These are phyloP conservation scores for Solea senegalensis DNA, from an alignment of 2,113 vertebrate species.

Conservation along the genomic window DNA sequence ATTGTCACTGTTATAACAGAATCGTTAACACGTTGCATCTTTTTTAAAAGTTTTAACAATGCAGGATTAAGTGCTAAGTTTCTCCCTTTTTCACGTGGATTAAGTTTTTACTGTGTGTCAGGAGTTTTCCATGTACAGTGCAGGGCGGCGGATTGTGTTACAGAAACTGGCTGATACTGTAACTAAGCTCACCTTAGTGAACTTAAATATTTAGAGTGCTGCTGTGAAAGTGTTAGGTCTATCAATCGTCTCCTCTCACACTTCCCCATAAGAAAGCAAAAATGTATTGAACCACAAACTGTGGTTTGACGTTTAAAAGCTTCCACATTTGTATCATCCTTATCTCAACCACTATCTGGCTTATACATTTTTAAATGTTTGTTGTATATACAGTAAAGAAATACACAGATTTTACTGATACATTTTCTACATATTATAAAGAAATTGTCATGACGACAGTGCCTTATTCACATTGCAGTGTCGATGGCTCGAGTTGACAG, in stretches of 20 bases:
- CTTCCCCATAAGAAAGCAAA: background rate
- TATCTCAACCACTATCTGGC: too few relatives aligned
- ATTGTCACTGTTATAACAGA: too few relatives aligned
- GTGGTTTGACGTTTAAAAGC: background rate
- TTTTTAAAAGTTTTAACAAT: too few relatives aligned
- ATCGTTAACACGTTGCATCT: too few relatives aligned
- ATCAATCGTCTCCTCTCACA: background rate
- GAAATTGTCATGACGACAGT: constrained; percentile 18
- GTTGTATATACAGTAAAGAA: too few relatives aligned
- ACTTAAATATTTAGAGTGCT: background rate
- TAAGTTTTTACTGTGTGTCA: too few relatives aligned
- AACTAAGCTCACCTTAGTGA: background rate
- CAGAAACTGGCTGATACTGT: background rate
- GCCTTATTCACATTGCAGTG: constrained; percentile 13
- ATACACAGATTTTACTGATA: background rate
- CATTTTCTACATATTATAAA: constrained; percentile 10
- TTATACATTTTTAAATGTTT: too few relatives aligned
- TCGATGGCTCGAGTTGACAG: constrained; percentile 51
- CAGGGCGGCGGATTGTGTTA: background rate
- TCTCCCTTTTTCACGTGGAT: too few relatives aligned
- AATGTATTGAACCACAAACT: background rate
- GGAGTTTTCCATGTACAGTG: too few relatives aligned
- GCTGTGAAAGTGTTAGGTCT: background rate
- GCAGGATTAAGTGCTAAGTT: too few relatives aligned
- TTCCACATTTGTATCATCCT: too few relatives aligned